Evolutionary conservation across 2,113 vertebrate genomes (phyloP), one percentile per base, ranked within the genome.

Genomic region (Hemibates koningsi): DNA sequence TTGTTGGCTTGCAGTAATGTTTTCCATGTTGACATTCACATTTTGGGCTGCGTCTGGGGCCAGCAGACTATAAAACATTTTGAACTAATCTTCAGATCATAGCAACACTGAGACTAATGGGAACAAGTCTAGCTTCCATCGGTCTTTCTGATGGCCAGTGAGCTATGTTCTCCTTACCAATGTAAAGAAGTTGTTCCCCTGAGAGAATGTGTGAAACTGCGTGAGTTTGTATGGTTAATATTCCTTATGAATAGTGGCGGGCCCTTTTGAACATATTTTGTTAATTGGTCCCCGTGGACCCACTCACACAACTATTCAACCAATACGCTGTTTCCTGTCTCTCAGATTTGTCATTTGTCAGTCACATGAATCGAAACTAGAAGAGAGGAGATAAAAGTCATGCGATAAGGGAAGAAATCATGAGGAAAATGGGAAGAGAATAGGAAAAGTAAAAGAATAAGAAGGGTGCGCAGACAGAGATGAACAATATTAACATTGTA

Each of bases 61-160:
- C 76, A 88, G 45, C 89, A 92, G 84, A 83, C 91, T 85, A 87
- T 88, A 82, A 95, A 93, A 89, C 79, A 56, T 83, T 86, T 68
- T 9, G 19, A 83, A 38, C 80, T 83, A 80, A 90, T 91, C 50
- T 71, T 41, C 5, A 80, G 52, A 76, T 91, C 63, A 27, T n/a
- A 48, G 43, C 71, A 53, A 54, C 43, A 7, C 76, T 48, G 86
- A 82, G 83, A 91, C 38, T 29, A 45, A 93, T 81, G 27, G 57
- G 83, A 71, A n/a, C 59, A 21, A n/a, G 21, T 48, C 19, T 17
- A 17, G 76, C 82, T 43, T 68, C 68, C 81, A 66, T 89, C 81
- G 10, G 24, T 82, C 82, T 88, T 17, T 34, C 12, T 53, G 56
- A 84, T 50, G 50, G n/a, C 38, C 8, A 54, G 27, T 38, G 78